These are phyloP conservation scores for Antigone vipio DNA, from an alignment of 2,113 vertebrate species.

Conservation along the genomic window DNA sequence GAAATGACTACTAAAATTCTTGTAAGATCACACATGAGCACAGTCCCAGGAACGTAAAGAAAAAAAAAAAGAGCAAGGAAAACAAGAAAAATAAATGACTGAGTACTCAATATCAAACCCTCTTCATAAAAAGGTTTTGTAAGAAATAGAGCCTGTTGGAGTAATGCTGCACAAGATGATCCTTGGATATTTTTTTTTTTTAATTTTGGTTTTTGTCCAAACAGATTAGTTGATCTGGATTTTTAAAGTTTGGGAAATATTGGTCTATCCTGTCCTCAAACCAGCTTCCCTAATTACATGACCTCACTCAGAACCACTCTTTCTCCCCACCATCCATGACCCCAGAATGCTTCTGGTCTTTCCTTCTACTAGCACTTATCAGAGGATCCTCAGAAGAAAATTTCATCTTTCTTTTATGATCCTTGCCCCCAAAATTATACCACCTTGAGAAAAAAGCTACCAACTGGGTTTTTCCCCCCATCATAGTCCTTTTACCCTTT, in stretches of 20 bases:
- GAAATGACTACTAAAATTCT: not conserved
- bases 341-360: not conserved
- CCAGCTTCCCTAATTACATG: not conserved
- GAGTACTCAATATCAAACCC: no score
- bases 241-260: not conserved
- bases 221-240: not conserved
- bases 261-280: not conserved
- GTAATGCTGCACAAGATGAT: not conserved
- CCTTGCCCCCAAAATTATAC: not conserved
- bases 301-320: not conserved
- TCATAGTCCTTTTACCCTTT: not conserved
- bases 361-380: not conserved
- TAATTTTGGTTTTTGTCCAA: not conserved
- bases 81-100: no score
- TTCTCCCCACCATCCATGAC: not conserved
- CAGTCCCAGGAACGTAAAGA: not conserved
- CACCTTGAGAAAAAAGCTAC: not conserved
- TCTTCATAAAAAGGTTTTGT: no score
- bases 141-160: no score
- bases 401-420: not conserved
- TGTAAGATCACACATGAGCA: not conserved
- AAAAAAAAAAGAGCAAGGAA: not conserved
- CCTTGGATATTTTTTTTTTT: not conserved
- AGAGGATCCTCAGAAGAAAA: not conserved
- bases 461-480: rapidly evolving